Evolutionary conservation across 2,888 invertebrate species (phyloP), one percentile per base, ranked within the genome.

Genomic region (Scelioninae gen. 1): DNA sequence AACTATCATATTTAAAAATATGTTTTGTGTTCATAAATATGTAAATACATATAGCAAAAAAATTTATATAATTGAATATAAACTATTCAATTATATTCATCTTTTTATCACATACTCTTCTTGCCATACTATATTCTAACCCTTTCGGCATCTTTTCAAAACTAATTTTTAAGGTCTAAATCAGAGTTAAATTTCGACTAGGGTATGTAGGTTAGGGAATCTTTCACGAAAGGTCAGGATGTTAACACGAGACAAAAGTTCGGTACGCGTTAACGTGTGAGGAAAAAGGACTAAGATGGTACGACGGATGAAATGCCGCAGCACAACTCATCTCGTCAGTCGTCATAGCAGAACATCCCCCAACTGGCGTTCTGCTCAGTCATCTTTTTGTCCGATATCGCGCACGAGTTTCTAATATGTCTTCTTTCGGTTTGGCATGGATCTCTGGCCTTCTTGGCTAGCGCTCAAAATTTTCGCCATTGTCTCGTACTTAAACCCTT

Each of bases 241-340:
- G 34, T 34, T 38, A 55, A 45, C 32, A 38, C 34, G 47, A 68
- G 58, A 55, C 60, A 68, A 60, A 77, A 66, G 45, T 45, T 38
- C 32, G 53, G 75, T 51, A 66, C 72, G 63, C 60, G 78, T 65
- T 45, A 66, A 68, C 43, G 62, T 45, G 62, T 53, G 60, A 11
- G 15, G 23, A 58, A 23, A 15, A 32, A 10, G 10, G 9, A 38
- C 38, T 10, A 43, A 74, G 75, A 62, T 45, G 51, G 15, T 1
- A 45, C 68, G 62, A 63, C 86, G 87, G 85, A 90, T 90, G 90
- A 89, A 91, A 90, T 87, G 86, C 78, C 84, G 84, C 74, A 83
- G 69, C 79, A 75, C 82, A 86, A 86, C 87, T 88, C 84, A 81
- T 85, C 85, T 84, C 88, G 86, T 86, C 85, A 86, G 85, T 84